Base-by-base conservation (phyloP, 2,888 invertebrate species). In the Litoditis marina region DNA sequence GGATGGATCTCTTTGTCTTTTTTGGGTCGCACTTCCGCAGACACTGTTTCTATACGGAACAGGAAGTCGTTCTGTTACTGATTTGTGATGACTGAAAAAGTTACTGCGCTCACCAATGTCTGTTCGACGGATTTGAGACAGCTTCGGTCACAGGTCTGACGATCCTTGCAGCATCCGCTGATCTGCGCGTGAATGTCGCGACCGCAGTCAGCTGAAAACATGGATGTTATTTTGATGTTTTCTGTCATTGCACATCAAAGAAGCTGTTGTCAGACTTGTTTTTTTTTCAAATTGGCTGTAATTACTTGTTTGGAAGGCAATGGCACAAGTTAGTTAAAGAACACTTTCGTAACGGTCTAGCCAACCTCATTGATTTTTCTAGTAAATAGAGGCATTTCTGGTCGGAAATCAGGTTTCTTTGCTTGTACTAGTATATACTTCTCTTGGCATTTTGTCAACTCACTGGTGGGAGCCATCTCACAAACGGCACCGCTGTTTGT, bases 91-190 rank as follows among this genome's bases (percentile, higher is more conserved):
- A n/a, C 50, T 25, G 4, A n/a, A 50, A 50, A n/a, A 6, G 13
- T 50, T 39, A 11, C 39, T 39, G 39, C 39, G n/a, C 63, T 16
- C 49, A 63, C 66, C 50, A 66, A 34, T 28, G 47, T 60, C 49
- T 55, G 55, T 51, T 66, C 66, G 27, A 66, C 63, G 13, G 39
- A 27, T 49, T 66, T 66, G 47, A 66, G 56, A 52, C 66, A 66
- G 27, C 31, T 36, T 2, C 63, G 59, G 22, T 66, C 66, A 46
- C 66, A 66, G 28, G 59, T 56, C 8, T 63, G 25, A 39, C 56
- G 55, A 42, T 66, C 66, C 63, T 66, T 66, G 49, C 66, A 66
- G 53, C 66, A 66, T 56, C 55, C 60, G 42, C 31, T 55, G 39
- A 57, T 67, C 65, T 77, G 62, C 36, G 65, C 36, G 55, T 58